phyloP scores from a whole-genome alignment of 37 sponge, comb jelly and placozoan species.

The Lycopodina hypogea region DNA sequence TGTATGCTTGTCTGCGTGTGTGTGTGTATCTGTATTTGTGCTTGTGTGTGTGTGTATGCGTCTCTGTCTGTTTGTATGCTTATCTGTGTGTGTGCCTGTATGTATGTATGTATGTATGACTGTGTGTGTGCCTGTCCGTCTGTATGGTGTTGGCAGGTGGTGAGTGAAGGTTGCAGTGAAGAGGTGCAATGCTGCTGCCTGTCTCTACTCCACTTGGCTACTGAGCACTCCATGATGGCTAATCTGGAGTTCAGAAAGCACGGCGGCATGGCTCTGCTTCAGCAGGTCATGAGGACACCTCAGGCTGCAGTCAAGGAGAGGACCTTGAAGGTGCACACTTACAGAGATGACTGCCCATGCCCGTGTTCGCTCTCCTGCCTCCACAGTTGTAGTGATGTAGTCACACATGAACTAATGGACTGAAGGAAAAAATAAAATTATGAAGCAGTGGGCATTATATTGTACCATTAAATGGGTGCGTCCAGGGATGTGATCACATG shows the following conservation, averaged over 20 bases:
- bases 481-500: background rate
- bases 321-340: slow-evolving; percentile 44
- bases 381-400: background rate
- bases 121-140: no score
- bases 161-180: slow-evolving; percentile 54
- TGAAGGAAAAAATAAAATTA: no score
- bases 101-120: no score
- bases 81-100: no score
- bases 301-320: slow-evolving; percentile 37
- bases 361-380: no score
- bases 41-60: no score
- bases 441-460: background rate
- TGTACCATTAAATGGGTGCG: background rate
- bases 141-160: slow-evolving; percentile 43
- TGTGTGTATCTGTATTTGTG: no score
- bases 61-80: no score
- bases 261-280: slow-evolving; percentile 55
- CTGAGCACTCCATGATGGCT: slow-evolving; percentile 39
- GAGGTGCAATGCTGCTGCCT: slow-evolving; percentile 36
- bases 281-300: slow-evolving; percentile 57
- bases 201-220: slow-evolving; percentile 39
- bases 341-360: no score
- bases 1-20: no score
- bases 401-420: no score
- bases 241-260: slow-evolving; percentile 52